A percentile compares a stretch with the other conserved stretches of the same genome.
Evolutionary conservation across 2,888 invertebrate genomes (phyloP).

Genomic region (Dolomedes plantarius): DNA sequence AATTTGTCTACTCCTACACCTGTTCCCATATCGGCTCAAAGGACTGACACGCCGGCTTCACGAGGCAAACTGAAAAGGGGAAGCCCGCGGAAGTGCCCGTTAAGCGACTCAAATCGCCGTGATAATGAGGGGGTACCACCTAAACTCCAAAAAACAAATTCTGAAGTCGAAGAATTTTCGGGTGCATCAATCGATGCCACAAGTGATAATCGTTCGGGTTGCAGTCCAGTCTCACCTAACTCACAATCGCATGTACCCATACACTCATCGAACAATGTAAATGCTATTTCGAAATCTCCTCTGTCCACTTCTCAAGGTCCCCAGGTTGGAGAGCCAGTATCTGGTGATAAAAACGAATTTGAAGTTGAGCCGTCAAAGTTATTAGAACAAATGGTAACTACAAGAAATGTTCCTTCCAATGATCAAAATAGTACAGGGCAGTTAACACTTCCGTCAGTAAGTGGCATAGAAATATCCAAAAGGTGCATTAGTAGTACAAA

Average conservation of each 20-base stretch:
- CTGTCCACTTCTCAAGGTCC: conserved; percentile 55
- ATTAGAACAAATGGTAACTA: conserved; percentile 72
- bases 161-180: conserved; percentile 69
- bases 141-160: conserved; percentile 71
- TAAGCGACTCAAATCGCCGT: conserved; percentile 65
- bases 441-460: conserved; percentile 62
- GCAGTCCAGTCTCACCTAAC: conserved; percentile 54
- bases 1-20: conserved; percentile 7
- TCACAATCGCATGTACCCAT: conserved; percentile 71
- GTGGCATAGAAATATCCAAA: conserved; percentile 69
- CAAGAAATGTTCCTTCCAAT: conserved; percentile 71
- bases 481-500: conserved; percentile 62
- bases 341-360: conserved; percentile 70
- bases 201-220: conserved; percentile 64
- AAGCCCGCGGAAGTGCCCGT: conserved; percentile 66
- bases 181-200: conserved; percentile 67
- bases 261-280: conserved; percentile 66
- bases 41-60: conserved; percentile 70
- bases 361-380: conserved; percentile 71
- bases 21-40: conserved; percentile 41
- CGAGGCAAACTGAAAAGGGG: conserved; percentile 69
- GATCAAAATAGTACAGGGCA: conserved; percentile 67
- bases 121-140: conserved; percentile 65
- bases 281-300: conserved; percentile 60
- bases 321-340: conserved; percentile 58